Evolutionary conservation across 2,113 vertebrate genomes (phyloP).

Genomic region (Embiotoca jacksoni): DNA sequence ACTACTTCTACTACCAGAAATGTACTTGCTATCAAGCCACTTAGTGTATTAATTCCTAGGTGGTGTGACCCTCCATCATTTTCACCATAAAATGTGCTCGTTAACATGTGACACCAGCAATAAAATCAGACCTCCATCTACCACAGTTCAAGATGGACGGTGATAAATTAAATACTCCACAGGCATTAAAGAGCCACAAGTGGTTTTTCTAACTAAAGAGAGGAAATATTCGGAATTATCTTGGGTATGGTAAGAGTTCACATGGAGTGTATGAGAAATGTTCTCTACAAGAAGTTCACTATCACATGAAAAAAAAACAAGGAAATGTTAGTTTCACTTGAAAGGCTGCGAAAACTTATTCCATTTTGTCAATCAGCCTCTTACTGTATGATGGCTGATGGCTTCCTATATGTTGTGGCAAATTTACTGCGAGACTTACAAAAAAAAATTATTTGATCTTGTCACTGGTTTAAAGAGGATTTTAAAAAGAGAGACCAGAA

Average conservation of each 20-base stretch:
- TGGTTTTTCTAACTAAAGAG: constrained; percentile 51
- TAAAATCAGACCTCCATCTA: constrained; percentile 64
- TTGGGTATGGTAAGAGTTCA: constrained; percentile 33
- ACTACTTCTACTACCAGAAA: not conserved
- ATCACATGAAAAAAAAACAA: not conserved
- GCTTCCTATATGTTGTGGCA: not conserved
- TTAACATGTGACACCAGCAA: constrained; percentile 72
- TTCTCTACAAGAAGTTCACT: not conserved
- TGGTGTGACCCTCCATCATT: constrained; percentile 58
- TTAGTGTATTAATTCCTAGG: constrained; percentile 37
- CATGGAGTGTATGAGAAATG: not conserved
- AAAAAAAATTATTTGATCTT: no score
- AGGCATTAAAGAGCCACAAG: constrained; percentile 44
- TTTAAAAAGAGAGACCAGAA: no score
- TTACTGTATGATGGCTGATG: not conserved
- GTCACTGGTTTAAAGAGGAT: no score
- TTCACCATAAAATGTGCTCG: constrained; percentile 55
- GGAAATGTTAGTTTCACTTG: not conserved
- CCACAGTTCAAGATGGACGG: constrained; percentile 43
- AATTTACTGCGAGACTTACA: not conserved
- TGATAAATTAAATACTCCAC: constrained; percentile 64
- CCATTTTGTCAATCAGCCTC: not conserved
- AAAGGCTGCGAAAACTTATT: not conserved
- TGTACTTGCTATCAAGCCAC: constrained; percentile 9
- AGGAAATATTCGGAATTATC: constrained; percentile 24